phyloP scores from a whole-genome alignment of 2,797 vertebrate genomes.

The Semotilus atromaculatus region DNA sequence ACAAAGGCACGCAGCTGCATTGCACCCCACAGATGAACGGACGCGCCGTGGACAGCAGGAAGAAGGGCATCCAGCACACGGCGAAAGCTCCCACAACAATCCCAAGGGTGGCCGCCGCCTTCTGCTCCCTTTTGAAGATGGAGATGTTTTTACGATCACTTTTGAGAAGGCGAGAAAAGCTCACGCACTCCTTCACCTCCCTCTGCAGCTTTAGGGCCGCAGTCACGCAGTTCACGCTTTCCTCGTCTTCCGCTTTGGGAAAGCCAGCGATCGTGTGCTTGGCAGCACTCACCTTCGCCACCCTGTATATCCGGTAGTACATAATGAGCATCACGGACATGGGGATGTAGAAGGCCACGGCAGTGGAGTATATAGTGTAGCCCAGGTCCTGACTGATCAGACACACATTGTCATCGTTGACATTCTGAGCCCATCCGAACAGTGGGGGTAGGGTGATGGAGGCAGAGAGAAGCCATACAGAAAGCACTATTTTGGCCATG shows the following conservation, averaged over 20 bases:
- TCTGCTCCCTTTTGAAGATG: conserved; percentile 96
- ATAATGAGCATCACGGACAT: conserved; percentile 97
- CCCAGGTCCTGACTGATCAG: conserved; percentile 96
- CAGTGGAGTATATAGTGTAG: conserved; percentile 95
- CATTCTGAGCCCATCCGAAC: conserved; percentile 95
- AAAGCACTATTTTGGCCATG: conserved; percentile 95
- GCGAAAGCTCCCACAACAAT: conserved; percentile 94
- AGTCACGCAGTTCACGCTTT: conserved; percentile 79
- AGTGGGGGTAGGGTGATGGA: conserved; percentile 93
- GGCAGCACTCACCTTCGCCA: conserved; percentile 90
- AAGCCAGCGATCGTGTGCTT: conserved; percentile 91
- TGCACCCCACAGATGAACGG: conserved; percentile 92
- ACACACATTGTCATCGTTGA: conserved; percentile 91
- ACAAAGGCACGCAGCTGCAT: conserved; percentile 94
- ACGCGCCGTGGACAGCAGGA: conserved; percentile 90
- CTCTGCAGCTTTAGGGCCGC: conserved; percentile 86
- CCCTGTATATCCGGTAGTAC: conserved; percentile 93
- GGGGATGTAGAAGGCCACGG: conserved; percentile 95
- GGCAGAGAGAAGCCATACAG: conserved; percentile 93
- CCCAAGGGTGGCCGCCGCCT: conserved; percentile 92
- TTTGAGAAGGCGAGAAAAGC: conserved; percentile 88
- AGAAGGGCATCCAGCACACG: conserved; percentile 95
- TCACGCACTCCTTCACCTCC: conserved; percentile 80
- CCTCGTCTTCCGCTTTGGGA: conserved; percentile 70
- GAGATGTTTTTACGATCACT: conserved; percentile 89